Percentiles rank a stretch among this genome's conserved stretches.
phyloP scores from a whole-genome alignment of 1,140 invertebrate species.

The Hyles vespertilio region DNA sequence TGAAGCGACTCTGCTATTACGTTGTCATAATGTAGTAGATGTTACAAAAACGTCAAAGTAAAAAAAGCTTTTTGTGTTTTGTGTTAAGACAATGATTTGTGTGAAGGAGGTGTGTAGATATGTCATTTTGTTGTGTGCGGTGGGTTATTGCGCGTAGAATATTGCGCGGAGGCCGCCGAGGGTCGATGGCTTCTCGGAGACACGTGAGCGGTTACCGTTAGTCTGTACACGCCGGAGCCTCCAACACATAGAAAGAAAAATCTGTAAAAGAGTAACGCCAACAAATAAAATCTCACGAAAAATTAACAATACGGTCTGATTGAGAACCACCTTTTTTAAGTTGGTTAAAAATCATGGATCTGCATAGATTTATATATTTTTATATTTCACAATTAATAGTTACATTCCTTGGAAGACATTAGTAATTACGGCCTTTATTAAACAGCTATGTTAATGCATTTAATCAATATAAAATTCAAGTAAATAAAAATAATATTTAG shows the following conservation, averaged over 20 bases:
- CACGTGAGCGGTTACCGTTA: slow-evolving; percentile 68
- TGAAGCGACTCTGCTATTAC: slow-evolving; percentile 20
- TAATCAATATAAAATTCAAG: neutral
- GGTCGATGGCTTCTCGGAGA: slow-evolving; percentile 68
- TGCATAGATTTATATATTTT: neutral
- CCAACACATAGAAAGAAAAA: slow-evolving; percentile 65
- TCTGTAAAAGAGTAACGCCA: slow-evolving; percentile 48
- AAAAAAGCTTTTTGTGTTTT: neutral
- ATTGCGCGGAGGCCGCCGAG: slow-evolving; percentile 66
- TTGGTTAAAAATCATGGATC: too few relatives aligned
- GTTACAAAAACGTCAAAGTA: too few relatives aligned
- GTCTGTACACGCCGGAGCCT: slow-evolving; percentile 48
- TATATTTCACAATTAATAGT: neutral
- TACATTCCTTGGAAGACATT: too few relatives aligned
- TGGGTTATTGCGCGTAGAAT: slow-evolving; percentile 59
- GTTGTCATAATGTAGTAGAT: neutral
- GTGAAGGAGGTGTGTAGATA: slow-evolving; percentile 13
- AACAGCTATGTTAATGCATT: too few relatives aligned
- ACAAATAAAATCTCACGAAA: slow-evolving; percentile 17
- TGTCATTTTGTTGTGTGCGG: slow-evolving; percentile 23
- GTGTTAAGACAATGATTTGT: slow-evolving; percentile 13
- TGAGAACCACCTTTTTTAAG: too few relatives aligned
- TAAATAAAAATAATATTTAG: neutral
- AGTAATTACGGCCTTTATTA: too few relatives aligned
- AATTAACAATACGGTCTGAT: too few relatives aligned